phyloP scores from a whole-genome alignment of 2,888 invertebrate species.

The Poecilobothrus nobilitatus region DNA sequence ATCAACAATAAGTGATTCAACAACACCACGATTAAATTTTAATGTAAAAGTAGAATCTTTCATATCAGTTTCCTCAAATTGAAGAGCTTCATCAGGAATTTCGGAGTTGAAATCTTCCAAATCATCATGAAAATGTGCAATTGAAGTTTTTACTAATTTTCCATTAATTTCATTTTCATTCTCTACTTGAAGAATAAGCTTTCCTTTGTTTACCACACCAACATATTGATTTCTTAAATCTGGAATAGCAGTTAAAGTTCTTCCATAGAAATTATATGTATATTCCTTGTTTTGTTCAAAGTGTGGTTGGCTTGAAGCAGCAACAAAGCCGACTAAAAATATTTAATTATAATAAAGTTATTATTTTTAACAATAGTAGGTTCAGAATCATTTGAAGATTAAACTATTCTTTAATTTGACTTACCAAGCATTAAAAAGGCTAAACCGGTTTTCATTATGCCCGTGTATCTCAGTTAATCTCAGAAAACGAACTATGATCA shows the following conservation, averaged over 20 bases:
- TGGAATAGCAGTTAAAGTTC: constrained; percentile 52
- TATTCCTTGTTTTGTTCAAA: constrained; percentile 54
- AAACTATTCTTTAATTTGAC: neutral
- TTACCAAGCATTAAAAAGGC: constrained; percentile 21
- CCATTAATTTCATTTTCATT: constrained; percentile 46
- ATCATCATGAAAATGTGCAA: constrained; percentile 49
- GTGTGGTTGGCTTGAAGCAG: constrained; percentile 34
- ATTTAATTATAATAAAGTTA: neutral
- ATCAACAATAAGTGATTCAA: constrained; percentile 51
- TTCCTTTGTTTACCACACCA: constrained; percentile 49
- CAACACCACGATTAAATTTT: constrained; percentile 52
- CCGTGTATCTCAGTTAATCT: constrained; percentile 3
- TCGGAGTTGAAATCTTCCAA: constrained; percentile 45
- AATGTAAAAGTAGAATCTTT: constrained; percentile 56
- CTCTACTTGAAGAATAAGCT: constrained; percentile 49
- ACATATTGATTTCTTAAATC: constrained; percentile 49
- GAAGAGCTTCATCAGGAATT: constrained; percentile 46
- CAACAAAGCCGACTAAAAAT: constrained; percentile 35
- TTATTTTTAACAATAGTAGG: neutral
- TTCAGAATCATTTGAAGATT: neutral
- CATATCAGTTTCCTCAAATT: constrained; percentile 49
- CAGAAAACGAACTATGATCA: neutral
- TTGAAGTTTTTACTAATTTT: constrained; percentile 47
- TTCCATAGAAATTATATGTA: constrained; percentile 50
- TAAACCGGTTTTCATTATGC: constrained; percentile 19